These are phyloP conservation scores for Piaya cayana DNA, from an alignment of 2,113 vertebrate species.

Conservation along the genomic window DNA sequence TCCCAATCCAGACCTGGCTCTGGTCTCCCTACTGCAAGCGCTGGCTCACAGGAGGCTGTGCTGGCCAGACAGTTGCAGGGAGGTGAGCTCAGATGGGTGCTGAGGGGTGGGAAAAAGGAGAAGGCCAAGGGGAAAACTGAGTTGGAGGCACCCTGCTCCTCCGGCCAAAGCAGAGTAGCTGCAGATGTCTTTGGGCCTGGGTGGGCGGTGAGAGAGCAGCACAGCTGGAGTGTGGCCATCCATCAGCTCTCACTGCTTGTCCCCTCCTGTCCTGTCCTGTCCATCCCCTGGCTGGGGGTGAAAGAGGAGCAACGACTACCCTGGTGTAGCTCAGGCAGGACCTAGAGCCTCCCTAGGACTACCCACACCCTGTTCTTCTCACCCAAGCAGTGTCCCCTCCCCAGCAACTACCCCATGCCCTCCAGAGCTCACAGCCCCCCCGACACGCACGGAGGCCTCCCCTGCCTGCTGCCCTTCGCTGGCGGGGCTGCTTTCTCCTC, in stretches of 20 bases:
- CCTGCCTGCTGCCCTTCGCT: neutral
- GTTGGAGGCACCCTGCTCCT: neutral
- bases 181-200: neutral
- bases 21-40: neutral
- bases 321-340: neutral
- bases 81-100: neutral
- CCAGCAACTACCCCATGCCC: too few relatives aligned
- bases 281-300: neutral
- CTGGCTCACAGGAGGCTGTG: rapidly evolving
- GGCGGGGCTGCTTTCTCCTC: neutral
- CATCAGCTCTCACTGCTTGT: neutral
- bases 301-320: neutral
- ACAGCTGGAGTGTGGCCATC: rapidly evolving
- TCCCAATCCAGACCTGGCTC: rapidly evolving
- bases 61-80: neutral
- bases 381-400: rapidly evolving
- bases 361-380: neutral
- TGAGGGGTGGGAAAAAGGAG: neutral
- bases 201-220: neutral
- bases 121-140: neutral
- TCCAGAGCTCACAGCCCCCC: rapidly evolving
- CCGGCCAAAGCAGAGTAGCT: neutral
- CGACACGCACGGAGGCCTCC: neutral
- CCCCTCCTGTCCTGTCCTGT: neutral
- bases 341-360: neutral